phyloP scores from a whole-genome alignment of 2,888 invertebrate species.

The Cactoblastis cactorum region DNA sequence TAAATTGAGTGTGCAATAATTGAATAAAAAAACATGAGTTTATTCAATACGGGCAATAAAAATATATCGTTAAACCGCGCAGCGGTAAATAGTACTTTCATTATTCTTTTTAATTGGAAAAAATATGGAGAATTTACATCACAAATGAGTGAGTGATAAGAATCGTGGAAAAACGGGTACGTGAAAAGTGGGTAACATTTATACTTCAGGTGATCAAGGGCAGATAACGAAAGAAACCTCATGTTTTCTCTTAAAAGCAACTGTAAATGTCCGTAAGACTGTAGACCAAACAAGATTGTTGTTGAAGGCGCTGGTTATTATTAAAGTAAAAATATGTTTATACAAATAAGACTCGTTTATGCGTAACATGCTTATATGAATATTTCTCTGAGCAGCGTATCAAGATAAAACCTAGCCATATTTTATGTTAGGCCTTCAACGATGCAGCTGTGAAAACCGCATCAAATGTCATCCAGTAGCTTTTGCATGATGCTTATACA shows the following conservation, averaged over 20 bases:
- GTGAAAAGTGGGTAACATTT: slow-evolving; percentile 26
- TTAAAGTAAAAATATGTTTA: no score
- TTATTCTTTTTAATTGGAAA: slow-evolving; percentile 5
- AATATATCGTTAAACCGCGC: slow-evolving; percentile 6
- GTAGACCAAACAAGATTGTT: neutral
- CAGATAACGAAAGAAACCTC: neutral
- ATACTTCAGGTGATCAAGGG: slow-evolving; percentile 13
- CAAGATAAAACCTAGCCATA: no score
- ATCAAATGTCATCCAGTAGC: no score
- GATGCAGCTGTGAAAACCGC: no score
- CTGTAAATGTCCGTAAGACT: no score
- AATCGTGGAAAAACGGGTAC: slow-evolving; percentile 20
- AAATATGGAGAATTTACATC: slow-evolving; percentile 4
- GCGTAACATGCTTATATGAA: no score
- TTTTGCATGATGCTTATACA: no score
- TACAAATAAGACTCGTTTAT: no score
- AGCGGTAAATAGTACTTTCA: neutral
- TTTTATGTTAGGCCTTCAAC: no score
- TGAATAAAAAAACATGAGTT: slow-evolving; percentile 1
- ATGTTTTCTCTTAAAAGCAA: neutral
- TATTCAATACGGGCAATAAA: neutral
- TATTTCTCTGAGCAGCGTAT: no score
- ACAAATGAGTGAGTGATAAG: slow-evolving; percentile 4
- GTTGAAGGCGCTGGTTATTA: no score
- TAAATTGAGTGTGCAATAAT: neutral